A percentile compares a stretch with the other conserved stretches of the same genome.
phyloP scores from a whole-genome alignment of 2,888 invertebrate species.

The Eupithecia dodoneata region DNA sequence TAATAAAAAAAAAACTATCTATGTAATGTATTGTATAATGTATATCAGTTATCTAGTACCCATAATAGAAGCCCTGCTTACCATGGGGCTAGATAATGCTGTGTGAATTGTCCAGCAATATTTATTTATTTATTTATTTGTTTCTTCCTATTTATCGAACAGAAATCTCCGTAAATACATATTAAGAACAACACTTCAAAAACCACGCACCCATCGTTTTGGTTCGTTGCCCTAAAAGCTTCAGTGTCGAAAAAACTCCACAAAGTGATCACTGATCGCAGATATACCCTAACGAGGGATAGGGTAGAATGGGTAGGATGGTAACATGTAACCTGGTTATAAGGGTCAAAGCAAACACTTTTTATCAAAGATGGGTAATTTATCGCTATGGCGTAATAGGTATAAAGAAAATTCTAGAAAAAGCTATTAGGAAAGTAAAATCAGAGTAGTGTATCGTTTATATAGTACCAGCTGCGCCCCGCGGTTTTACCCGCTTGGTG shows the following conservation, averaged over 20 bases:
- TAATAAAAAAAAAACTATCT: too few relatives aligned
- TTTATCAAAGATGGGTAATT: constrained; percentile 1
- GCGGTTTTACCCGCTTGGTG: too few relatives aligned
- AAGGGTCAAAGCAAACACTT: constrained; percentile 12
- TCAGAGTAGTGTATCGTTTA: too few relatives aligned
- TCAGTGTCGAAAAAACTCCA: constrained; percentile 12
- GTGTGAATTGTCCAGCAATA: too few relatives aligned
- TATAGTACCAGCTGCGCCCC: too few relatives aligned
- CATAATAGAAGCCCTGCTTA: too few relatives aligned
- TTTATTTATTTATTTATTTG: not conserved
- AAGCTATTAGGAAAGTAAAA: not conserved
- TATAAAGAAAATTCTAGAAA: not conserved
- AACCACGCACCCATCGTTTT: not conserved
- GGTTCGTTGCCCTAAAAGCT: constrained; percentile 27
- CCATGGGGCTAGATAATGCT: too few relatives aligned
- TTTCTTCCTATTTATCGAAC: not conserved
- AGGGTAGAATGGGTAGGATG: not conserved
- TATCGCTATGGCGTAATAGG: not conserved
- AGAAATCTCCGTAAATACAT: not conserved
- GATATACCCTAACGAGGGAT: constrained; percentile 21
- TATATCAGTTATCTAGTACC: too few relatives aligned
- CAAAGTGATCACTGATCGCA: constrained; percentile 18
- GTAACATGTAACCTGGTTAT: constrained; percentile 18
- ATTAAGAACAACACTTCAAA: not conserved
- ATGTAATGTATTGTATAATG: too few relatives aligned